Evolutionary conservation across 2,888 invertebrate genomes (phyloP).

Genomic region (Hipparchia semele): DNA sequence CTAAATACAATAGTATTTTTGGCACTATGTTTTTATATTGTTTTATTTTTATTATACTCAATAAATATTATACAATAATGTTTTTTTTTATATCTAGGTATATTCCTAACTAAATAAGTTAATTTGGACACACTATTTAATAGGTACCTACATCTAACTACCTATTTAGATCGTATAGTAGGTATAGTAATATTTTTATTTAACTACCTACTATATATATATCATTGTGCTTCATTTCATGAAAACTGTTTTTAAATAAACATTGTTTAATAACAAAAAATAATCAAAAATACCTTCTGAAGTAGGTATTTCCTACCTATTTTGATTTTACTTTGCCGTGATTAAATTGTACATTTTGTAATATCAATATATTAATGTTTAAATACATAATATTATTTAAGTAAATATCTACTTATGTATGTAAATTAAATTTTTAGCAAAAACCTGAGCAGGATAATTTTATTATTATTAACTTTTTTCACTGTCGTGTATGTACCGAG

Average conservation of each 20-base stretch:
- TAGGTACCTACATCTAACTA: not conserved
- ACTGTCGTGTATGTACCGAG: no score
- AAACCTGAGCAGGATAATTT: no score
- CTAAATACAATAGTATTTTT: conserved; percentile 30
- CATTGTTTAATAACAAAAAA: not conserved
- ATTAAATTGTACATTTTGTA: no score
- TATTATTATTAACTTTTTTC: no score
- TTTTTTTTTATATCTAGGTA: conserved; percentile 11
- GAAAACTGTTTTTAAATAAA: not conserved
- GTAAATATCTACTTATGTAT: no score
- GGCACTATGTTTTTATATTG: conserved; percentile 27
- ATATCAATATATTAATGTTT: no score
- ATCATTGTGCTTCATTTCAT: conserved; percentile 12
- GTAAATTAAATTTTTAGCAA: no score
- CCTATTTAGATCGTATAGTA: not conserved
- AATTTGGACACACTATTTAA: not conserved
- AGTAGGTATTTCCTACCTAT: not conserved
- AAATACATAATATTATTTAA: no score
- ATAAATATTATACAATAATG: not conserved
- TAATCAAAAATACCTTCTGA: not conserved
- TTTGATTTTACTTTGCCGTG: no score
- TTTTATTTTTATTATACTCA: not conserved
- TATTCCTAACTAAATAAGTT: conserved; percentile 16
- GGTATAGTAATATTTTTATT: not conserved
- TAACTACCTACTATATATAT: not conserved